A percentile compares a stretch with the other conserved stretches of the same genome.
Evolutionary conservation across 2,797 vertebrate species (phyloP).

Genomic region (Phrynocephalus guinanensis): DNA sequence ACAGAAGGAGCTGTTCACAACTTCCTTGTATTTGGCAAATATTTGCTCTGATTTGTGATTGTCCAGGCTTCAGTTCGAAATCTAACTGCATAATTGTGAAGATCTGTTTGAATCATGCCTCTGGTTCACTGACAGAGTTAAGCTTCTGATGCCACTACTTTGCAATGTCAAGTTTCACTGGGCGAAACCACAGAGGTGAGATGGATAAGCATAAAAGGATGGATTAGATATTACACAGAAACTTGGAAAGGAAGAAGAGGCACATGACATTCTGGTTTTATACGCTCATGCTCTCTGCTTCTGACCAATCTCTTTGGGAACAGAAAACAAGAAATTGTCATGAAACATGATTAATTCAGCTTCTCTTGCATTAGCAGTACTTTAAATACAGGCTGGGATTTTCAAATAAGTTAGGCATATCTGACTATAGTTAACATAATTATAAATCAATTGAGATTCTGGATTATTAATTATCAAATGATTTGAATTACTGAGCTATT

Average conservation of each 20-base stretch:
- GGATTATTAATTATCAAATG: neutral
- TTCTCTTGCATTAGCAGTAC: neutral
- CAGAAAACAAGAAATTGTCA: neutral
- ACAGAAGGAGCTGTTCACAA: too few species aligned
- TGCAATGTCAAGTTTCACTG: neutral
- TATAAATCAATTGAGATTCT: neutral
- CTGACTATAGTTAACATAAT: neutral
- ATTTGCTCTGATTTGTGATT: too few species aligned
- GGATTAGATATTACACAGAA: neutral
- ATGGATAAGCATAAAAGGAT: neutral
- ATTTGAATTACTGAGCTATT: neutral
- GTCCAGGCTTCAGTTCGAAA: too few species aligned
- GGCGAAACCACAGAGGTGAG: neutral
- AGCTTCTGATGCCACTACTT: too few species aligned
- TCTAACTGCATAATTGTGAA: too few species aligned
- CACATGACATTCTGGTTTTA: neutral
- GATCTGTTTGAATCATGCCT: too few species aligned
- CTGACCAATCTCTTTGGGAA: neutral
- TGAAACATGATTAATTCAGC: neutral
- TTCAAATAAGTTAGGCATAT: neutral
- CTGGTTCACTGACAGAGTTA: too few species aligned
- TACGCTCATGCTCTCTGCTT: neutral
- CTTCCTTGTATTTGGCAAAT: too few species aligned
- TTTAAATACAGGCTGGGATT: neutral
- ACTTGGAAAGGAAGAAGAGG: neutral